Evolutionary conservation across 2,888 invertebrate species (phyloP).

Genomic region (Eretmocerus hayati): DNA sequence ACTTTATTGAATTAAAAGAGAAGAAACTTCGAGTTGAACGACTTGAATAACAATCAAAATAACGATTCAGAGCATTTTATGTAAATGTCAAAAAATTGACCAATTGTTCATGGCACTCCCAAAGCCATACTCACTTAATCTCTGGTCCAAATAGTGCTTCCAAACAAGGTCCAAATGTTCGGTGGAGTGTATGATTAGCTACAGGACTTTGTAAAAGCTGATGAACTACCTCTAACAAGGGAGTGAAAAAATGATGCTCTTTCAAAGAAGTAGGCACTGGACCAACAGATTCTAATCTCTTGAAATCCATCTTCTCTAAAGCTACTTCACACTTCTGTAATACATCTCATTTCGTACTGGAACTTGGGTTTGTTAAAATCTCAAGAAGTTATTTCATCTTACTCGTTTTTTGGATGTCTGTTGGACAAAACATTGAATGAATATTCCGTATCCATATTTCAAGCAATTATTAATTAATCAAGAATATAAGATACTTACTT

Average conservation of each 20-base stretch:
- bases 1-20: background rate
- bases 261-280: slow-evolving; percentile 51
- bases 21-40: background rate
- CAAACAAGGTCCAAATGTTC: slow-evolving; percentile 85
- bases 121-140: slow-evolving; percentile 71
- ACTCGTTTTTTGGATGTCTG: slow-evolving; percentile 81
- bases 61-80: no score
- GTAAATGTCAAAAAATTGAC: background rate
- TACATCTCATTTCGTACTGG: slow-evolving; percentile 66
- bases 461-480: background rate
- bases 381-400: slow-evolving; percentile 94
- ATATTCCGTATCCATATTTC: background rate
- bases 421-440: background rate
- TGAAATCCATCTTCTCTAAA: slow-evolving; percentile 75
- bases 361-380: slow-evolving; percentile 78
- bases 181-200: slow-evolving; percentile 84
- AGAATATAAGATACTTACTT: slow-evolving; percentile 31
- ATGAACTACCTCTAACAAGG: slow-evolving; percentile 77
- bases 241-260: slow-evolving; percentile 74
- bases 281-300: slow-evolving; percentile 57
- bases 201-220: slow-evolving; percentile 73
- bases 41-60: no score
- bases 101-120: background rate
- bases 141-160: slow-evolving; percentile 85
- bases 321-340: slow-evolving; percentile 90